Base-by-base conservation (phyloP, 2,888 invertebrate genomes). In the Stenichneumon culpator region DNA sequence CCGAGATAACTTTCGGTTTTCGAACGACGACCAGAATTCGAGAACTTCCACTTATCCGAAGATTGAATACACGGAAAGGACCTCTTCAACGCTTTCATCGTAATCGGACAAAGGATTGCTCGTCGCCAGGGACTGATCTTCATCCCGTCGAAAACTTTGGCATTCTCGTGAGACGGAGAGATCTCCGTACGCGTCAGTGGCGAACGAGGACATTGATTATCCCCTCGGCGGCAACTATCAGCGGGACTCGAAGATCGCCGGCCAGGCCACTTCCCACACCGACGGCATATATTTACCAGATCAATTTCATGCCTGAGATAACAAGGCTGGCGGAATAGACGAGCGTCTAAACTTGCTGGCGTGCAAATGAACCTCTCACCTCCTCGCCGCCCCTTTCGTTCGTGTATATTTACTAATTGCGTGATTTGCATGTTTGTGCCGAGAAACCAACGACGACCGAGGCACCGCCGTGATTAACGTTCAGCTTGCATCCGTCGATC, bases 291-390 rank as follows among this genome's bases (percentile, higher is more conserved):
- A 84, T 86, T 88, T 84, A 75, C 82, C 78, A 80, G 86, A 87
- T 88, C 84, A 88, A 89, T 89, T 89, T 88, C 88, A 87, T 86
- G 88, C 86, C 81, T 69, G 86, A 87, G 80, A 80, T 86, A 79
- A 57, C 79, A 63, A 54, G 28, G 28, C 14, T 25, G 63, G 16
- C 28, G 28, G 54, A 25, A 79, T 79, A 32, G 50, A 28, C 25
- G 32, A n/a, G 19, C 25, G 16, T 25, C 47, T 57, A 69, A 82
- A 82, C 82, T 86, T 83, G 79, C 73, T 65, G 39, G 60, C 69
- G 77, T 77, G 70, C 75, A 79, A 81, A 84, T 78, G 81, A 78
- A 84, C 84, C 57, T 70, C 69, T 63, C 52, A 57, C 50, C 65
- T 65, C 32, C 16, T 39, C 19, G 11, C 50, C 25, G 22, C 14